Base-by-base conservation (phyloP, 1,140 invertebrate genomes). In the Dreissena rostriformis region DNA sequence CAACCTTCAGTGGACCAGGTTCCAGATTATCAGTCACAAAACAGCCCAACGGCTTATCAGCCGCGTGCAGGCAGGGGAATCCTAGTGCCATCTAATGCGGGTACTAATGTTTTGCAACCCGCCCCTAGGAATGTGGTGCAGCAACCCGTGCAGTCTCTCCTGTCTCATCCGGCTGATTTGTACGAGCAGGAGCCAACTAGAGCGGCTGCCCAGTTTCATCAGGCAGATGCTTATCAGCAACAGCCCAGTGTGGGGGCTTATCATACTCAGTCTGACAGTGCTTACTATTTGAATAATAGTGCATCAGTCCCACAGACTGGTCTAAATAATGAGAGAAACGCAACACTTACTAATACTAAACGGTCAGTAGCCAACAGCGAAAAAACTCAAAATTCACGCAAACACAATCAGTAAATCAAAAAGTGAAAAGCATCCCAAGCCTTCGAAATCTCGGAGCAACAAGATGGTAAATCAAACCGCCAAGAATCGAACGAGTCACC, bases 311-410 rank as follows among this genome's bases (percentile, higher is more conserved):
- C 39, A 8, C 39, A 39, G 39, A 8, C 39, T 39, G 39, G 39
- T 39, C 39, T 82, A 19, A 82, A 82, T 49, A 82, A 82, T 82
- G 80, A 72, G 29, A 74, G 80, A 74, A 72, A 82, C 49, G 29
- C 26, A 29, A 71, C 70, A 53, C 55, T 70, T 79, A 71, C 70
- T 51, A 70, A 79, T 79, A 66, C n/a, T n/a, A n/a, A n/a, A n/a
- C n/a, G 77, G 19, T 22, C 52, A 68, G 66, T 70, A 29, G n/a
- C 77, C 26, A 66, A 67, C 51, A 68, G 55, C 29, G 22, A 22
- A 6, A n/a, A 82, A 75, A n/a, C 55, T 82, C 26, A 82, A 82
- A 52, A 29, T 82, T 19, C 72, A 82, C 66, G 66, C 80, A n/a
- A 82, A 82, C 67, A 71, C 66, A 68, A 75, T 82, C 12, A n/a